A percentile compares a stretch with the other conserved stretches of the same genome.
Conservation (phyloP, 2,888 invertebrate species). For the Drosophila putrida region DNA sequence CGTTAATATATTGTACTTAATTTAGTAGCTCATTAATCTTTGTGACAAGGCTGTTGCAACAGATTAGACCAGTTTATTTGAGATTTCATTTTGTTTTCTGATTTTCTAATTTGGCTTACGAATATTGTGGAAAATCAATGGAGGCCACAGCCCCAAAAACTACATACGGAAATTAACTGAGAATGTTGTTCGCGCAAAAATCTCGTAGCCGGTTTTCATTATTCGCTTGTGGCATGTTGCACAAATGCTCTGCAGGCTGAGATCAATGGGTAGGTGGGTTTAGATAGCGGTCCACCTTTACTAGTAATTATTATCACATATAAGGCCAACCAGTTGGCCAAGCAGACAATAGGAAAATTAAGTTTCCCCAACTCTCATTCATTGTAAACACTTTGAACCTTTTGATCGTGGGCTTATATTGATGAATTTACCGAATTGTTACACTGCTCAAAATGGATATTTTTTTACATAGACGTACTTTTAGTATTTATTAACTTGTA, state of each 20-base stretch:
- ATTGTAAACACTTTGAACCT: background rate
- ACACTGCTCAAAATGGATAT: slow-evolving; percentile 1
- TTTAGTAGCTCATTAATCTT: slow-evolving; percentile 4
- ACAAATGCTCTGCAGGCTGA: slow-evolving; percentile 26
- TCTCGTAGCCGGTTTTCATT: slow-evolving; percentile 28
- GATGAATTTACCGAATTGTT: slow-evolving; percentile 23
- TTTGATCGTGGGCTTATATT: slow-evolving; percentile 19
- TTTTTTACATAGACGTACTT: background rate
- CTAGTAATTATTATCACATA: slow-evolving; percentile 44
- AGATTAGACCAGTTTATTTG: slow-evolving; percentile 45
- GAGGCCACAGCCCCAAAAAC: slow-evolving; percentile 23
- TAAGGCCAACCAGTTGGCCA: slow-evolving; percentile 10
- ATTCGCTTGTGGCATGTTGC: slow-evolving; percentile 36
- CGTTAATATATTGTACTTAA: too few relatives aligned
- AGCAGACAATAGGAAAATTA: slow-evolving; percentile 24
- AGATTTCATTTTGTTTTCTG: slow-evolving; percentile 25
- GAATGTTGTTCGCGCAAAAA: slow-evolving; percentile 48
- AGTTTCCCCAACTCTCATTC: background rate
- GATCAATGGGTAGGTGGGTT: slow-evolving; percentile 51
- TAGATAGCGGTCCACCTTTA: slow-evolving; percentile 20
- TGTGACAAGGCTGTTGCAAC: slow-evolving; percentile 36
- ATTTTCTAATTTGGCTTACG: slow-evolving; percentile 18
- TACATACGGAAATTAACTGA: slow-evolving; percentile 61
- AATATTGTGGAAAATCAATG: slow-evolving; percentile 48
- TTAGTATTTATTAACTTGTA: background rate